Evolutionary conservation across 2,888 invertebrate genomes (phyloP).

Genomic region (Nasonia oneida): DNA sequence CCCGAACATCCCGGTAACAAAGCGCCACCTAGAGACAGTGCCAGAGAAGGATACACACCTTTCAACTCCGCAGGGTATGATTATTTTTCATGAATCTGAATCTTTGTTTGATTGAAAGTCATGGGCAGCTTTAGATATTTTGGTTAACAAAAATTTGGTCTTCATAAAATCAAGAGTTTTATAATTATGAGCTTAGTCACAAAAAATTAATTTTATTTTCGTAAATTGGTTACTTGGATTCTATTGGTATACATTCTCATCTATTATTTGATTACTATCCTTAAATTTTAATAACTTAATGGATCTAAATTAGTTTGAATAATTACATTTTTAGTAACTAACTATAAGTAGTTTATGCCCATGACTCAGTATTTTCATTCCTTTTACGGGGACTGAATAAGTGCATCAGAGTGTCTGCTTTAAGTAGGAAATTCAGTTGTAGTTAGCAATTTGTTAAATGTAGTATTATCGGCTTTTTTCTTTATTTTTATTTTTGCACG

Average conservation of each 20-base stretch:
- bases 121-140: not conserved
- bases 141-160: not conserved
- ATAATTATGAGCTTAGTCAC: not conserved
- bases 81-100: slow-evolving; percentile 7
- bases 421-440: not conserved
- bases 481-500: slow-evolving; percentile 22
- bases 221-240: not conserved
- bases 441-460: not conserved
- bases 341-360: not conserved
- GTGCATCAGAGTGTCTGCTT: slow-evolving; percentile 7
- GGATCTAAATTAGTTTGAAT: no score
- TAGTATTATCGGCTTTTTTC: not conserved
- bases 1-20: slow-evolving; percentile 89
- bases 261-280: not conserved
- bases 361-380: not conserved
- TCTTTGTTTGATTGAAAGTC: not conserved
- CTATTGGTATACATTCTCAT: not conserved
- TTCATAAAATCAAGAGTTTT: not conserved
- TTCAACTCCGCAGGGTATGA: slow-evolving; percentile 78
- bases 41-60: slow-evolving; percentile 79
- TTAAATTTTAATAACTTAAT: not conserved
- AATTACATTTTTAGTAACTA: not conserved
- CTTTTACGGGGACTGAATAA: slow-evolving; percentile 45
- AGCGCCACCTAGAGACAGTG: slow-evolving; percentile 77
- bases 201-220: not conserved